Base-by-base conservation (phyloP, 2,113 vertebrate genomes). In the Sebastes fasciatus region DNA sequence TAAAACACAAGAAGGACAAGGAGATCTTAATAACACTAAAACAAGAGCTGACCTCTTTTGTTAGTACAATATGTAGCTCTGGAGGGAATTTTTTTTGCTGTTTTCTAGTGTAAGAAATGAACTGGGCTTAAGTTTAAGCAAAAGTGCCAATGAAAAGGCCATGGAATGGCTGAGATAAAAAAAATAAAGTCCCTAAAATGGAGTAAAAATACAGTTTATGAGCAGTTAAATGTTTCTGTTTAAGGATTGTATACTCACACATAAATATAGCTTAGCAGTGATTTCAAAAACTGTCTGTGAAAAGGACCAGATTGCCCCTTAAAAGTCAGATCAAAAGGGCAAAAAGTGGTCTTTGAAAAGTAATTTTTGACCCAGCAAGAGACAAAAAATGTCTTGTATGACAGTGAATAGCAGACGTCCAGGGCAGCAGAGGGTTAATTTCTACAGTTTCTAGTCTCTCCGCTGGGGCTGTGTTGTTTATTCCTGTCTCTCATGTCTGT, bases 401-500 rank as follows among this genome's bases (percentile, higher is more conserved):
- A 14, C 11, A 11, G 11, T 2, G 12, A 34, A 55, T 16, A 17
- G 42, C 42, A 4, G 42, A 49, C 6, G 40, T 71, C 2, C 11
- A 2, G 6, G 84, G 16, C 85, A 90, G 54, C 62, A 26, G 21
- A 80, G 88, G 75, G 91, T 91, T 93, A 83, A 91, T 68, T 52
- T 21, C 63, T 62, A n/a, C 72, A 16, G 75, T 74, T 74, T 89
- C 49, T 45, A 9, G 58, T 69, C 73, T 57, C 91, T 91, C 83
- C 85, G 85, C 77, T 88, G 89, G 80, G 77, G 85, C 91, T 86
- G 52, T 21, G 78, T 92, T 95, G 95, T 96, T 95, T 95, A 95
- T 95, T 94, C 92, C 92, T 91, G 91, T 90, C 80, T 92, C 91
- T 88, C 74, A 65, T 90, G 89, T 91, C 86, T 84, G 57, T 49